Percentiles rank a stretch among this genome's conserved stretches.
Evolutionary conservation across 2,797 vertebrate species (phyloP).

Genomic region (Premnoplex brunnescens): DNA sequence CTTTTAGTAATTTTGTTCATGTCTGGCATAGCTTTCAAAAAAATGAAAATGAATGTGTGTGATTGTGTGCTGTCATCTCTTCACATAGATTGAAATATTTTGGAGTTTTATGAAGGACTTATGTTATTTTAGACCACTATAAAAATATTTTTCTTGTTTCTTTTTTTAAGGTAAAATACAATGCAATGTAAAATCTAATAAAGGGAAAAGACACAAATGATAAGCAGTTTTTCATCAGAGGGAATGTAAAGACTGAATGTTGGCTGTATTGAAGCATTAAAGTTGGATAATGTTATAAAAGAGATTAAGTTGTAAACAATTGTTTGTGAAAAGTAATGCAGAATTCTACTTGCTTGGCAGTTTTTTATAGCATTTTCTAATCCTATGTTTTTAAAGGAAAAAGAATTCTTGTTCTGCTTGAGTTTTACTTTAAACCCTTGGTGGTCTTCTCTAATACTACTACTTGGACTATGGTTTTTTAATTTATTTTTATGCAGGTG

Average conservation of each 20-base stretch:
- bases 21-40: not conserved
- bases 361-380: not conserved
- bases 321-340: not conserved
- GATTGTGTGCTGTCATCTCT: not conserved
- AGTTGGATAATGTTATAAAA: slow-evolving; percentile 18
- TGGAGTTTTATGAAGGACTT: not conserved
- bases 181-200: not conserved
- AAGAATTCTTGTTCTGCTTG: not conserved
- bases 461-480: not conserved
- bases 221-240: slow-evolving; percentile 17
- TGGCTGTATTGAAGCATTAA: not conserved
- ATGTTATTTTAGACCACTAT: not conserved
- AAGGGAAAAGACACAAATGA: not conserved
- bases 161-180: not conserved
- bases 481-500: not conserved
- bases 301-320: not conserved
- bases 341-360: accelerated
- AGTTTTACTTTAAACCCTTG: not conserved
- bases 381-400: not conserved
- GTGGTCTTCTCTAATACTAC: not conserved
- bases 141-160: not conserved
- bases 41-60: not conserved
- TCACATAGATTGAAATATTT: not conserved
- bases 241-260: not conserved
- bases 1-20: not conserved